Evolutionary conservation across 2,113 vertebrate genomes (phyloP).

Genomic region (Leucoraja erinaceus): DNA sequence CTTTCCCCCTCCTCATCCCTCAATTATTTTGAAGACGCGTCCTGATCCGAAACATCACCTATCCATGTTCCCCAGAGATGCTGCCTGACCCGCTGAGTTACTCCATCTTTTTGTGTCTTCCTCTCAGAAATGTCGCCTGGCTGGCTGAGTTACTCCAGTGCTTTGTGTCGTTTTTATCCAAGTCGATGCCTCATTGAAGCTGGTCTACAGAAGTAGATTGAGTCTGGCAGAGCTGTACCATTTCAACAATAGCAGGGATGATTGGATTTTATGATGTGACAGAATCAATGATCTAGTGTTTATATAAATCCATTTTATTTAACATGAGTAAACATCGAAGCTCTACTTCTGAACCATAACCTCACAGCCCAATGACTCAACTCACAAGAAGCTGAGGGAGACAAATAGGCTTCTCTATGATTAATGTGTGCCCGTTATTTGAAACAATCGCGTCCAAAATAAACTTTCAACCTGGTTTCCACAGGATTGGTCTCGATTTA

Average conservation of each 20-base stretch:
- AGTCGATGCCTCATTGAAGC: neutral
- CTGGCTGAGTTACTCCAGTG: no score
- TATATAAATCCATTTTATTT: conserved; percentile 25
- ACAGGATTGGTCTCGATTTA: neutral
- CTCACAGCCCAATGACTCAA: neutral
- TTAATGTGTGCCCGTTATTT: neutral
- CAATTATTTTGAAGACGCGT: no score
- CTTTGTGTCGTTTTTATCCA: no score
- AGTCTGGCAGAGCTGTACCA: neutral
- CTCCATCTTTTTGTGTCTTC: no score
- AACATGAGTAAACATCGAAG: conserved; percentile 24
- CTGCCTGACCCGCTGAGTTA: no score
- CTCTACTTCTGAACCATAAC: neutral
- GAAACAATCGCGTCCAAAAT: neutral
- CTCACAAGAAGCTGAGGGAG: neutral
- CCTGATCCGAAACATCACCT: no score
- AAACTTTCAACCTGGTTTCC: neutral
- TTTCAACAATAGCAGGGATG: neutral
- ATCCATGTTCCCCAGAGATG: no score
- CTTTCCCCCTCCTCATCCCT: no score
- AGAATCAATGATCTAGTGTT: conserved; percentile 20
- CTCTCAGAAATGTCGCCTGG: no score
- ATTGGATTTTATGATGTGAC: conserved; percentile 4
- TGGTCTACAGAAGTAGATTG: neutral
- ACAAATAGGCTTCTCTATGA: neutral